Evolutionary conservation across 2,113 vertebrate species (phyloP).

Genomic region (Formicarius rufipectus): DNA sequence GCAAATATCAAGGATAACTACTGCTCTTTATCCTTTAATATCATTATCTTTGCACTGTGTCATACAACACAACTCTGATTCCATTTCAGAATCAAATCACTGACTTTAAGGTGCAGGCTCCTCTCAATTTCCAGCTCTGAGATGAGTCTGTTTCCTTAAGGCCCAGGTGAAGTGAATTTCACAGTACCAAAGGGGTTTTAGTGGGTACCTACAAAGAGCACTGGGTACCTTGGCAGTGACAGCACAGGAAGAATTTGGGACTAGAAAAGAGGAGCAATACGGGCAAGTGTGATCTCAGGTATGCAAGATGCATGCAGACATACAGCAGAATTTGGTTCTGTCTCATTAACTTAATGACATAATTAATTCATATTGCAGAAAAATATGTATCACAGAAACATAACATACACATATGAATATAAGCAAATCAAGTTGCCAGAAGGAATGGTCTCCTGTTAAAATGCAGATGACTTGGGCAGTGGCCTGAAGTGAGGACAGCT

Average conservation of each 20-base stretch:
- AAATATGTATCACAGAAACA: neutral
- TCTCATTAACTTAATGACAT: neutral
- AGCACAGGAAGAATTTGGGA: neutral
- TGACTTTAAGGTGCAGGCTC: neutral
- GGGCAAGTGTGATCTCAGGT: neutral
- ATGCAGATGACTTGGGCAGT: neutral
- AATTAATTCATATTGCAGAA: neutral
- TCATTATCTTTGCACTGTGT: neutral
- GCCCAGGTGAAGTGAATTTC: neutral
- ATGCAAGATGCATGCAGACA: neutral
- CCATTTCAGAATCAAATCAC: neutral
- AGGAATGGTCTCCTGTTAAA: neutral
- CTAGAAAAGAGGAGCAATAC: neutral
- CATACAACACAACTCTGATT: rapidly evolving
- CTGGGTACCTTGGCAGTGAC: neutral
- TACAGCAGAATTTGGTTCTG: neutral
- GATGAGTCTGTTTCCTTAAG: neutral
- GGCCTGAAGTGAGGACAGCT: neutral
- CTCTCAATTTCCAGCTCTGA: neutral
- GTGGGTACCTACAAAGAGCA: neutral
- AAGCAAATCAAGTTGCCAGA: neutral
- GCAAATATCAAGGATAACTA: neutral
- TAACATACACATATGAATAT: neutral
- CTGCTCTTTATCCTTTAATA: neutral
- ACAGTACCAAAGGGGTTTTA: no score